These are phyloP conservation scores for Seriola quinqueradiata DNA, from an alignment of 2,113 vertebrate species.

Conservation along the genomic window DNA sequence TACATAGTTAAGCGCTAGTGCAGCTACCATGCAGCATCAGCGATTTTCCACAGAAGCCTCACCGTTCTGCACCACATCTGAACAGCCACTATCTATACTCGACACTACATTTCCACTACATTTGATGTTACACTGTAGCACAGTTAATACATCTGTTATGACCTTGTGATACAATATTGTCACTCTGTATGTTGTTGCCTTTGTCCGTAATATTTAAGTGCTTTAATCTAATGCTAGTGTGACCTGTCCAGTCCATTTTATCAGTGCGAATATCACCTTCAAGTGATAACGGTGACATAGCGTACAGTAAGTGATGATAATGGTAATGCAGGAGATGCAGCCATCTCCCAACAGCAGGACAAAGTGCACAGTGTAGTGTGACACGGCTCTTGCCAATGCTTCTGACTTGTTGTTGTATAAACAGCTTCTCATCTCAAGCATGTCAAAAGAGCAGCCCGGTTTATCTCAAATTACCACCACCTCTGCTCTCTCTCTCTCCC, in stretches of 20 bases:
- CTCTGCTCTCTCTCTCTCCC: constrained; percentile 54
- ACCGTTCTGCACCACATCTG: constrained; percentile 67
- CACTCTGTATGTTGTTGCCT: constrained; percentile 76
- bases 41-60: constrained; percentile 46
- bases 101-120: constrained; percentile 72
- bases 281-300: constrained; percentile 51
- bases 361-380: constrained; percentile 76
- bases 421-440: constrained; percentile 70
- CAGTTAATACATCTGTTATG: constrained; percentile 67
- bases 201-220: constrained; percentile 66
- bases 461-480: constrained; percentile 73
- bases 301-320: constrained; percentile 49
- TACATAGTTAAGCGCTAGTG: constrained; percentile 16
- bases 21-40: constrained; percentile 48
- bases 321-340: constrained; percentile 66
- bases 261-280: constrained; percentile 52
- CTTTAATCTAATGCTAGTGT: constrained; percentile 47
- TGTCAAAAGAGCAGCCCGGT: constrained; percentile 65
- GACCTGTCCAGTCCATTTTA: constrained; percentile 57
- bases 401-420: constrained; percentile 63
- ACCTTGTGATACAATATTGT: constrained; percentile 69
- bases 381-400: constrained; percentile 65
- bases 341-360: constrained; percentile 71
- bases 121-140: constrained; percentile 73
- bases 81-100: constrained; percentile 72